Evolutionary conservation across 2,888 invertebrate genomes (phyloP), one percentile per base, ranked within the genome.

Genomic region (Hymenopus coronatus): DNA sequence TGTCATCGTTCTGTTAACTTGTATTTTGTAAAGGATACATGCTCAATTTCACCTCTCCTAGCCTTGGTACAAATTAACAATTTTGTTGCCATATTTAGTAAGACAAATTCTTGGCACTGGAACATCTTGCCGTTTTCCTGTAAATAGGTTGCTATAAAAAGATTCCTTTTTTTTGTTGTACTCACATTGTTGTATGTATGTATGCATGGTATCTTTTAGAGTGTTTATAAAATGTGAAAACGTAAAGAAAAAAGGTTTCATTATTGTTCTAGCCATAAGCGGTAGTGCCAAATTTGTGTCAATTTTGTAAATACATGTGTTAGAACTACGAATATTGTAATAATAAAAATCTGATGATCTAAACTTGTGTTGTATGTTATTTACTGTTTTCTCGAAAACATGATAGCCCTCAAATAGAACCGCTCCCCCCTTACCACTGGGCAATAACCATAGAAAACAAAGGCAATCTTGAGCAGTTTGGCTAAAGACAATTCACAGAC

Each of bases 231-330:
- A 87, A 82, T 87, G 87, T 87, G 87, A 87, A 87, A 82, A 87
- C 82, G 33, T 70, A 27, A 87, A 87, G 33, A 82, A 89, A 82
- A 88, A 86, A 28, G 86, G 30, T 46, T 83, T 46, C 28, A 86
- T 46, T 87, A 82, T 87, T 89, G 70, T 83, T 90, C 88, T 91
- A 91, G 91, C 91, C 91, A 91, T 91, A 91, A 89, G 87, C 89
- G 90, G 91, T 91, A 91, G 91, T 91, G 91, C 91, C 91, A 91
- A 91, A 91, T 91, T 91, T 90, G 82, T 87, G 81, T 82, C 82
- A 87, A 81, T 70, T 82, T 82, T 87, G 87, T 87, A 87, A 81
- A 87, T 87, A 87, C 20, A 28, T 87, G 87, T 87, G 70, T 87
- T 87, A 87, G 87, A 87, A n/a, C 81, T 87, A 87, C 82, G 54